A percentile compares a stretch with the other conserved stretches of the same genome.
Evolutionary conservation across 30 jellyfish, hydroid and myxozoan species (phyloP).

Genomic region (Chrysaora quinquecirrha): DNA sequence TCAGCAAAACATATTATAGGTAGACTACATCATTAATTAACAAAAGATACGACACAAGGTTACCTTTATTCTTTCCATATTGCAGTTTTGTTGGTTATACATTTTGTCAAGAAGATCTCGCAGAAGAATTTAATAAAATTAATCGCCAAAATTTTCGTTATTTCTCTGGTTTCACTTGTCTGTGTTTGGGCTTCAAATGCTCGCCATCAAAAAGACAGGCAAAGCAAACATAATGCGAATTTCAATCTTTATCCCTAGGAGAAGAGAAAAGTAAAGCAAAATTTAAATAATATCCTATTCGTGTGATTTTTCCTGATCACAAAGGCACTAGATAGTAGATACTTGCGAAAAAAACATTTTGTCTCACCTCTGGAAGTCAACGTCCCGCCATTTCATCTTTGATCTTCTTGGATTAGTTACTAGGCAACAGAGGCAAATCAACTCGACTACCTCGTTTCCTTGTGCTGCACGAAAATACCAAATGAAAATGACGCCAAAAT

Average conservation of each 20-base stretch:
- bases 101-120: slow-evolving; percentile 7
- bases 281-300: background rate
- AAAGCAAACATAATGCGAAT: background rate
- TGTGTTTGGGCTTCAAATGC: background rate
- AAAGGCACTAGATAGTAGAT: no score
- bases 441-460: no score
- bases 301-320: background rate
- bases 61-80: slow-evolving; percentile 61
- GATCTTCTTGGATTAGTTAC: background rate
- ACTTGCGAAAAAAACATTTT: background rate
- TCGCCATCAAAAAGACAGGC: background rate
- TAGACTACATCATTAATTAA: background rate
- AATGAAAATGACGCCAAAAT: no score
- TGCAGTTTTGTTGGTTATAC: slow-evolving; percentile 21
- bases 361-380: background rate
- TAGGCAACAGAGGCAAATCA: background rate
- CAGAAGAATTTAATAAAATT: background rate
- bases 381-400: background rate
- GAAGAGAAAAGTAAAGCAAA: background rate
- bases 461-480: no score
- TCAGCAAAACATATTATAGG: background rate
- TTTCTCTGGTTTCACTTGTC: background rate
- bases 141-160: no score
- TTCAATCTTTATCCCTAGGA: background rate
- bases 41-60: background rate